Evolutionary conservation across 2,113 vertebrate species (phyloP).

Genomic region (Pituophis catenifer): DNA sequence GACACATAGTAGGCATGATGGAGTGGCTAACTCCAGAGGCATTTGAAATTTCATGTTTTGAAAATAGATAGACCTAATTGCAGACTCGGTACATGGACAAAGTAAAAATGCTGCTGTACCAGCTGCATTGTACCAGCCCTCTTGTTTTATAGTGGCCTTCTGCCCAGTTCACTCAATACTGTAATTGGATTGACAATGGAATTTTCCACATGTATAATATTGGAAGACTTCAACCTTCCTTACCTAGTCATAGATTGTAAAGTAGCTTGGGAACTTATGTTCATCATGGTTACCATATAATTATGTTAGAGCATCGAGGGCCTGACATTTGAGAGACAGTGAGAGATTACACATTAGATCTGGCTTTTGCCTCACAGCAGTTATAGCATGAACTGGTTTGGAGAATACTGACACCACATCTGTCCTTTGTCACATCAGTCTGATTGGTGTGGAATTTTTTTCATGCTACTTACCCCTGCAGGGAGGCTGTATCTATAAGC

Average conservation of each 20-base stretch:
- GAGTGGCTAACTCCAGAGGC: too few relatives aligned
- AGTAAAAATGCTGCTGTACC: neutral
- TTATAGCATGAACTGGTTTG: neutral
- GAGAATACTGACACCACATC: neutral
- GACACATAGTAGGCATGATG: too few relatives aligned
- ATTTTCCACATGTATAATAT: neutral
- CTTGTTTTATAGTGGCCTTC: neutral
- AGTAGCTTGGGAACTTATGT: neutral
- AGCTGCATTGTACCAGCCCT: neutral
- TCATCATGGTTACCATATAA: neutral
- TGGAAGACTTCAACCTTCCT: neutral
- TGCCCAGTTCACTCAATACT: neutral
- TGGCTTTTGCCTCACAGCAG: neutral
- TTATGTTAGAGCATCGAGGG: neutral
- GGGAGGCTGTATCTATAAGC: neutral
- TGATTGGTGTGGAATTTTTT: neutral
- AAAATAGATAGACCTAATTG: neutral
- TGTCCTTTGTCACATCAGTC: neutral
- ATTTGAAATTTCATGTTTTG: neutral
- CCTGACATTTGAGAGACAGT: neutral
- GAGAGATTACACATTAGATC: neutral
- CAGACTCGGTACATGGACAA: neutral
- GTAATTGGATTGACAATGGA: neutral
- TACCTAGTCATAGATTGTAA: neutral
- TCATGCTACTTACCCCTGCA: neutral